Percentiles rank a stretch among this genome's conserved stretches.
These are phyloP conservation scores for Ameiurus melas DNA, from an alignment of 2,113 vertebrate species.

Conservation along the genomic window DNA sequence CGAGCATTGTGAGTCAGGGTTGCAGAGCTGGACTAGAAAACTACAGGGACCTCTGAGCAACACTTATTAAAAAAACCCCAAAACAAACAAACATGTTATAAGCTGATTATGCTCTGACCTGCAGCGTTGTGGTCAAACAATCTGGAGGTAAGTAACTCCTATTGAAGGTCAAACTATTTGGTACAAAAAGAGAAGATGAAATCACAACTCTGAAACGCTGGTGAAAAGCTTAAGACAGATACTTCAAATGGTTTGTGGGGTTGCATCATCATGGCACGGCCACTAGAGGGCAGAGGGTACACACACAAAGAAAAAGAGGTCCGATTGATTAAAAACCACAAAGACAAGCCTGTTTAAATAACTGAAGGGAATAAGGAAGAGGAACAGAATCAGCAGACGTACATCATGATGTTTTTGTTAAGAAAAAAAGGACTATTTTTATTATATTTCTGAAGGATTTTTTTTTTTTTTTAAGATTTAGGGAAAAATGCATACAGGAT, in stretches of 20 bases:
- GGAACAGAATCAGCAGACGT: background rate
- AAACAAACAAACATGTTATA: background rate
- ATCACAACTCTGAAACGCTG: background rate
- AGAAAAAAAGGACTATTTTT: background rate
- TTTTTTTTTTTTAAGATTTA: background rate
- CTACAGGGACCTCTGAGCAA: background rate
- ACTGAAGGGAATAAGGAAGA: background rate
- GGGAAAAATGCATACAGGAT: background rate
- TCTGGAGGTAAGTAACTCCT: background rate
- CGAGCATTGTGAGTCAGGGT: background rate
- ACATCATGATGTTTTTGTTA: background rate
- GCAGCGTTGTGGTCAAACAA: background rate
- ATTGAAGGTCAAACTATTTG: background rate
- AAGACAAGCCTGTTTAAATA: background rate
- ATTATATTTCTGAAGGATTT: background rate
- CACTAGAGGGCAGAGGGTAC: constrained; percentile 9
- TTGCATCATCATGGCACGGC: background rate
- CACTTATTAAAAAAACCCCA: background rate
- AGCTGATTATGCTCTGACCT: background rate
- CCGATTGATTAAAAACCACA: background rate
- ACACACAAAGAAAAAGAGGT: background rate
- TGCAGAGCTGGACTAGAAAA: background rate
- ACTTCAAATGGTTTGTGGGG: background rate
- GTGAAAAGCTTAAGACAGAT: background rate
- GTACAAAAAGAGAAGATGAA: background rate